Base-by-base conservation (phyloP, 1,140 invertebrate species). In the Pseudomyrmex pallidus region DNA sequence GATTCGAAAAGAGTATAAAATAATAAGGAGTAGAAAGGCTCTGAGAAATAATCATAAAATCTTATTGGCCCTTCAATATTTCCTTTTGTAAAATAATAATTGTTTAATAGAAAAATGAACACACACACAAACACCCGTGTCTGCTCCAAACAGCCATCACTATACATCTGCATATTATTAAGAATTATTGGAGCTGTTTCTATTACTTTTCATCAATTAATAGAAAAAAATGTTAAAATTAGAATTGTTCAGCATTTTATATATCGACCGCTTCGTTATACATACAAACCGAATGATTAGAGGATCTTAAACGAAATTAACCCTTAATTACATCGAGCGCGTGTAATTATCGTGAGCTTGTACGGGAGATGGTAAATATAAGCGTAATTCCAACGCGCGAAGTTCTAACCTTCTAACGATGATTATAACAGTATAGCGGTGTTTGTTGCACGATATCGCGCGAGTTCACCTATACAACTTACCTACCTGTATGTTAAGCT, bases 341-440 rank as follows among this genome's bases (percentile, higher is more conserved):
- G 10, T 22, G 8, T 48, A 72, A 80, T 80, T 50, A 17, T 9
- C 15, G 66, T 12, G 46, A 48, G 44, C 2, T 50, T 59, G 20
- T 46, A 57, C 4, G 44, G n/a, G 15, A 44, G 52, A 22, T 13
- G 20, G 20, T 50, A 59, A 68, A 78, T 70, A 25, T 25, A 80
- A 54, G n/a, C n/a, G 1, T 22, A 80, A 80, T 61, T 70, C 35
- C 66, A 13, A 70, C 44, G 46, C 35, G 59, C 35, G 5, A 35
- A 35, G 35, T 35, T 35, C 35, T 35, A 35, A 35, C 35, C 35
- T 44, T 61, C 66, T 72, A 80, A 80, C 76, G 22, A 61, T 80
- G 64, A 80, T 80, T 80, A 80, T 59, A 80, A 77, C 20, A 48
- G 20, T 70, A 70, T 72, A 72, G 66, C 44, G n/a, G 15, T 80